Base-by-base conservation (phyloP, 1,140 invertebrate species). In the Acromyrmex charruanus region DNA sequence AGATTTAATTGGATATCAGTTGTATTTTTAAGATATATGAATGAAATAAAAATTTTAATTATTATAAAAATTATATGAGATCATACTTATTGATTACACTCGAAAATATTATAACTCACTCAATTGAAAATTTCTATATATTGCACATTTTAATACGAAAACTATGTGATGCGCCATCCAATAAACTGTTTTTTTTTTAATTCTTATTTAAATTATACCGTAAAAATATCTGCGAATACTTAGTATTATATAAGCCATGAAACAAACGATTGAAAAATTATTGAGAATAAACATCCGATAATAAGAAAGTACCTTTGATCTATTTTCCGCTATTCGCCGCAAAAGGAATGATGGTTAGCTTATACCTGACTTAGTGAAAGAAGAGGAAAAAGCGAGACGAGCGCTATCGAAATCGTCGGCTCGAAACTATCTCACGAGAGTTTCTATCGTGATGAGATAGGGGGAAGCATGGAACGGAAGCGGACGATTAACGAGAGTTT, bases 401-500 rank as follows among this genome's bases (percentile, higher is more conserved):
- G 86, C 51, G 21, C 55, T 69, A 58, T 85, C 51, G 63, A 85
- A 80, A 87, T 88, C 39, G 80, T 68, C 69, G 81, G 81, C 66
- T 25, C 65, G 81, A 89, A 92, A 89, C 85, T 88, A 82, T 72
- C 75, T 71, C 82, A 72, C 82, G 87, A 89, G 80, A 89, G 84
- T 87, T 88, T 85, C 77, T 77, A 75, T 55, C 61, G 72, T 66
- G 61, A 61, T 31, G 68, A 65, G 77, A 85, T 71, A 81, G 71
- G 66, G 61, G 66, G 66, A 86, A 85, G 53, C 61, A 68, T 74
- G 75, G 77, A 85, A 61, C 87, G 90, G 92, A 92, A 91, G 85
- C 82, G 88, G 71, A 91, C 91, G 91, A 91, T 92, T 93, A 92
- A 92, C 88, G 87, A 91, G 91, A 92, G 88, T 92, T 92, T 89